These are phyloP conservation scores for Clupea harengus DNA, from an alignment of 2,113 vertebrate species.

Conservation along the genomic window DNA sequence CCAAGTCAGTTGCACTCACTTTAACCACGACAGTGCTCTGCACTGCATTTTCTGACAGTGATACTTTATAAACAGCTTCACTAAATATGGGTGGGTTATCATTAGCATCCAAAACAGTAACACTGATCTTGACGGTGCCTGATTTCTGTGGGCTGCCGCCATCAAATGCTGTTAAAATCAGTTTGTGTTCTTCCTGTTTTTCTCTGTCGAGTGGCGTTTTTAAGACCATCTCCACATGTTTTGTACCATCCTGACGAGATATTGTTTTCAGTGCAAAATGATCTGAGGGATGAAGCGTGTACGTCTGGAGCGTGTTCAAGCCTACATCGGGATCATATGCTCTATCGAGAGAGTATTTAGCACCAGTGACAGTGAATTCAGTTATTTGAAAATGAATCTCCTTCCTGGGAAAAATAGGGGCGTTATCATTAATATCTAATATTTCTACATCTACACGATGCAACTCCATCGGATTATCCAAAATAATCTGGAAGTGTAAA, in stretches of 20 bases:
- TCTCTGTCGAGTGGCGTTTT: slow-evolving; percentile 66
- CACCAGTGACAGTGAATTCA: slow-evolving; percentile 58
- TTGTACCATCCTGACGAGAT: slow-evolving; percentile 58
- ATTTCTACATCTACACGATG: slow-evolving; percentile 68
- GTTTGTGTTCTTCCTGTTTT: slow-evolving; percentile 57
- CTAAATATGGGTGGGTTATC: slow-evolving; percentile 70
- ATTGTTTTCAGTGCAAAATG: slow-evolving; percentile 68
- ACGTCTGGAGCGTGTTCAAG: slow-evolving; percentile 67
- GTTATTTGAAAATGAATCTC: slow-evolving; percentile 60
- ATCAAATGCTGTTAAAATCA: slow-evolving; percentile 68
- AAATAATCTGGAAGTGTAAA: slow-evolving; percentile 68
- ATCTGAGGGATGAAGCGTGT: slow-evolving; percentile 63
- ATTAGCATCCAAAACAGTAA: slow-evolving; percentile 69
- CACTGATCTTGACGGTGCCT: slow-evolving; percentile 63
- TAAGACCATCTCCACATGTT: slow-evolving; percentile 71
- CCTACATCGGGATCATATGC: slow-evolving; percentile 71
- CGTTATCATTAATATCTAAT: slow-evolving; percentile 71
- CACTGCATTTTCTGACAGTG: slow-evolving; percentile 61
- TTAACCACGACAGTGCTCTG: slow-evolving; percentile 48
- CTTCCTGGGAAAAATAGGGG: slow-evolving; percentile 58
- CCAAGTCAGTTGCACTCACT: slow-evolving; percentile 66
- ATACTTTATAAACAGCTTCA: slow-evolving; percentile 60
- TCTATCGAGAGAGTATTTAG: slow-evolving; percentile 66
- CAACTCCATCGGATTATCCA: slow-evolving; percentile 75
- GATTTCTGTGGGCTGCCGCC: slow-evolving; percentile 71